Conservation (phyloP, 2,797 vertebrate genomes). For the Danio kyathit region DNA sequence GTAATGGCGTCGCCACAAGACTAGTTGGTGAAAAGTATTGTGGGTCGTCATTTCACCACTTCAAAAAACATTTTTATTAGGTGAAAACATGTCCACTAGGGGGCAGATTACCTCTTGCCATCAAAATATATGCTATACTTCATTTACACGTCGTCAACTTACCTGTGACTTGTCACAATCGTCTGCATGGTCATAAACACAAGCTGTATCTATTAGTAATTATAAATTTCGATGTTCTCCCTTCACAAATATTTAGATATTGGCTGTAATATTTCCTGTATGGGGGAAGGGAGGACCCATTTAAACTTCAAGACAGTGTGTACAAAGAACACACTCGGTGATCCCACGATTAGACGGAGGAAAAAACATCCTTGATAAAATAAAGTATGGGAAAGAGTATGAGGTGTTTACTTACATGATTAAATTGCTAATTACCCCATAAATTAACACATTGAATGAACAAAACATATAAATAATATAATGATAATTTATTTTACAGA, state of each 20-base stretch:
- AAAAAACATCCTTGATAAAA: neutral
- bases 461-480: conserved; percentile 21
- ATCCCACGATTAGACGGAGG: conserved; percentile 7
- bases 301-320: conserved; percentile 6
- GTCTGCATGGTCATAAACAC: neutral
- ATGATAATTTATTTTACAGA: conserved; percentile 83
- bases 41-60: neutral
- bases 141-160: too few species aligned
- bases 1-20: too few species aligned
- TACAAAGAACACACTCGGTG: conserved; percentile 28
- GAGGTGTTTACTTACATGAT: neutral
- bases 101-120: neutral
- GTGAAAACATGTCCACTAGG: conserved; percentile 15
- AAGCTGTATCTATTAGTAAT: neutral
- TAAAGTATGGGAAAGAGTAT: neutral
- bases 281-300: neutral
- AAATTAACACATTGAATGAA: neutral
- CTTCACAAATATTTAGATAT: conserved; percentile 21
- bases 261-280: conserved; percentile 18
- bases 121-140: neutral
- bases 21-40: neutral
- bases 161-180: neutral
- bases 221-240: neutral
- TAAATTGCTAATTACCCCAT: neutral
- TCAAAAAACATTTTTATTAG: neutral